A percentile compares a stretch with the other conserved stretches of the same genome.
Evolutionary conservation across 1,140 invertebrate genomes (phyloP).

Genomic region (Chironomus striatipennis): DNA sequence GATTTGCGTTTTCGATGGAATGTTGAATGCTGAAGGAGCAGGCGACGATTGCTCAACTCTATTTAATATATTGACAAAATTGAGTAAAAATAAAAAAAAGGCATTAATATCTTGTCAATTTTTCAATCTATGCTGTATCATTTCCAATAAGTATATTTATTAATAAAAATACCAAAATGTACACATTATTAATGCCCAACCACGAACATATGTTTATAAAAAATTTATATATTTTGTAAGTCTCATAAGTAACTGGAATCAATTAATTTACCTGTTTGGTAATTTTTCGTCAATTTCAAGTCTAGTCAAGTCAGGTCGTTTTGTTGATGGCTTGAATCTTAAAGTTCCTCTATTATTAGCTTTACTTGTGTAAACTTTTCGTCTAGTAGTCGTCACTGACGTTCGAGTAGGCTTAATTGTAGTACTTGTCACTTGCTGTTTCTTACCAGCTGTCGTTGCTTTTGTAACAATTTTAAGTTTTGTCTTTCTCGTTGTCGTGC

Average conservation of each 20-base stretch:
- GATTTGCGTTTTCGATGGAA: slow-evolving; percentile 37
- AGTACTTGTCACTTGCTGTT: slow-evolving; percentile 34
- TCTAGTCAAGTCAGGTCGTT: slow-evolving; percentile 16
- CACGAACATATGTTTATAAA: no score
- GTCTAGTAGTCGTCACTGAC: slow-evolving; percentile 24
- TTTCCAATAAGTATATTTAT: no score
- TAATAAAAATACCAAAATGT: no score
- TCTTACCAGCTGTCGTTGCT: slow-evolving; percentile 32
- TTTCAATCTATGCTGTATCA: no score
- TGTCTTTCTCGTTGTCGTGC: slow-evolving; percentile 35
- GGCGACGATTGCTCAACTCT: slow-evolving; percentile 33
- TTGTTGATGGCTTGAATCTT: slow-evolving; percentile 30
- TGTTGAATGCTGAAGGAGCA: slow-evolving; percentile 33
- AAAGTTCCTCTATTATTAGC: slow-evolving; percentile 35
- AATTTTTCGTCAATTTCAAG: slow-evolving; percentile 24
- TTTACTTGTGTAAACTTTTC: slow-evolving; percentile 26
- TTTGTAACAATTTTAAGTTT: slow-evolving; percentile 33
- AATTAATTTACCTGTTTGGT: slow-evolving; percentile 25
- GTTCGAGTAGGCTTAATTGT: slow-evolving; percentile 39
- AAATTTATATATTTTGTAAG: no score
- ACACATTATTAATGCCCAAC: no score
- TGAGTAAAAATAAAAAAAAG: not conserved
- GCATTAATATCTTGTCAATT: no score
- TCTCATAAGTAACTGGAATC: not conserved
- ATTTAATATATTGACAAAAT: no score